Evolutionary conservation across 2,113 vertebrate genomes (phyloP), one percentile per base, ranked within the genome.

Genomic region (Chauna torquata): DNA sequence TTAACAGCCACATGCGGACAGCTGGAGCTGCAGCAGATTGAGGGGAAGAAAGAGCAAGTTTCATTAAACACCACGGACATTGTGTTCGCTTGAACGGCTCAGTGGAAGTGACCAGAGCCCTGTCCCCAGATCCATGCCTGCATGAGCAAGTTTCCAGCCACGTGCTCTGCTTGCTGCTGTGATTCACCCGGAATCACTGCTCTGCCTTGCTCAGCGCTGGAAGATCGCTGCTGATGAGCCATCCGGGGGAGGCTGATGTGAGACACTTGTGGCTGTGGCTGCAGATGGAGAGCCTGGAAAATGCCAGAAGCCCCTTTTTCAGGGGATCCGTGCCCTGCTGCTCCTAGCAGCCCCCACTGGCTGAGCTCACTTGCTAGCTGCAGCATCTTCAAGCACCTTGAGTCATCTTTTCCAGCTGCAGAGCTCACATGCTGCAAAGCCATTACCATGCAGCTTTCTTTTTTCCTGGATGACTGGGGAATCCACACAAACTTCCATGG

Each of bases 311-410:
- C 27, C 32, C 55, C 45, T 95, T 77, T 52, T 58, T 18, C 4
- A 8, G 34, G 38, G 28, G 11, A 55, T 55, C 42, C 27, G 68
- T 79, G 55, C 32, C 22, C n/a, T 88, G 59, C 38, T 74, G 68
- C 34, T 78, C 58, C 27, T 2, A 2, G 12, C 61, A 66, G 34
- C 17, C 34, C 58, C 13, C 0, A 0, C 47, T 38, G 25, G 4
- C 22, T 34, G 49, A 79, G 59, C 42, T 66, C 76, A 47, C 4
- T 2, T 0, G 8, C 44, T 58, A 5, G 3, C 23, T 49, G 44
- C 19, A 77, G 50, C 30, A 22, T 78, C 4, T 2, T 15, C 45
- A 50, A 89, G 69, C 11, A 32, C 55, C 27, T 18, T 6, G 24
- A 62, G 47, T 52, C 62, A 64, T 7, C n/a, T 45, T 64, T 42